Percentiles rank a stretch among this genome's conserved stretches.
Conservation (phyloP, 2,888 invertebrate genomes). For the Yponomeuta malinellus region DNA sequence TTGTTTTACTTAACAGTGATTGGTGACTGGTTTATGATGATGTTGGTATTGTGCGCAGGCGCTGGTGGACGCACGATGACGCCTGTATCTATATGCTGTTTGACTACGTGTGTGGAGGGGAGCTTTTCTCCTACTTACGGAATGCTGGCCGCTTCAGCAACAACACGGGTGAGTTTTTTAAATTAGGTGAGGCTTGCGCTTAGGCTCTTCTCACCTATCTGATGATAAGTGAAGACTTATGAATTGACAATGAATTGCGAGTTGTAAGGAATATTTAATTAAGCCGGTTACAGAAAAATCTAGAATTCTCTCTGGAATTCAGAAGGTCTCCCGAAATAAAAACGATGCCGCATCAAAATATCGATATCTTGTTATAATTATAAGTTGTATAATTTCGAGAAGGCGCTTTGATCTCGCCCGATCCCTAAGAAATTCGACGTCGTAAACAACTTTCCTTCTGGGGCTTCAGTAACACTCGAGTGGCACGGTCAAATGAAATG, state of each 20-base stretch:
- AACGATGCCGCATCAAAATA: neutral
- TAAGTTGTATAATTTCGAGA: neutral
- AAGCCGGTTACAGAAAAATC: too few species aligned
- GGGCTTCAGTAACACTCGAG: neutral
- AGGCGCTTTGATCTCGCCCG: neutral
- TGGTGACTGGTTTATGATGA: too few species aligned
- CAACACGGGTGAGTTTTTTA: constrained; percentile 77
- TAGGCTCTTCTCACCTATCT: neutral
- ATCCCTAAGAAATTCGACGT: neutral
- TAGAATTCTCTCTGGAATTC: too few species aligned
- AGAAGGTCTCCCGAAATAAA: too few species aligned
- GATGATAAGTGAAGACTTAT: neutral
- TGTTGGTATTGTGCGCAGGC: constrained; percentile 68
- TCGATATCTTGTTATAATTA: neutral
- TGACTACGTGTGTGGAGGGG: constrained; percentile 97
- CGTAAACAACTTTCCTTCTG: constrained; percentile 4
- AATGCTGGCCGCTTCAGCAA: constrained; percentile 93
- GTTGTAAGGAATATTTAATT: too few species aligned
- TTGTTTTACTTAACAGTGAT: too few species aligned
- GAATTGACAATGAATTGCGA: too few species aligned
- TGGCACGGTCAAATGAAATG: neutral
- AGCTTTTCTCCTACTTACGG: constrained; percentile 95
- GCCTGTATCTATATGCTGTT: constrained; percentile 97
- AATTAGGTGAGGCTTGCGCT: neutral
- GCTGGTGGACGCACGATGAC: constrained; percentile 94